Percentiles rank a stretch among this genome's conserved stretches.
These are phyloP conservation scores for Zaprionus obscuricornis DNA, from an alignment of 2,888 invertebrate species.

Conservation along the genomic window DNA sequence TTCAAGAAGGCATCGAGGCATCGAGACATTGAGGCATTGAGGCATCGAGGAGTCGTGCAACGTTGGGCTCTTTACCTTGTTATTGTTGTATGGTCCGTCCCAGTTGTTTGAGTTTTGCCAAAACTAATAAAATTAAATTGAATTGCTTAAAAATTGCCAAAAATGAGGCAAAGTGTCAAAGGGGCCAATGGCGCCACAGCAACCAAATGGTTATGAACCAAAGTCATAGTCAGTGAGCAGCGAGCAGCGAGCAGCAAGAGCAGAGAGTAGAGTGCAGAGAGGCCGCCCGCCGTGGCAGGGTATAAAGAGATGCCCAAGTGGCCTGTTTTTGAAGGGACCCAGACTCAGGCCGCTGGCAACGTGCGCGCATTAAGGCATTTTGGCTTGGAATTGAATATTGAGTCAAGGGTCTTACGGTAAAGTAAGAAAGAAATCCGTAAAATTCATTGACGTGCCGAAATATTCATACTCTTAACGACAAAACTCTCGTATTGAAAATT, in stretches of 20 bases:
- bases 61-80: constrained; percentile 56
- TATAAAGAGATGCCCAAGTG: no score
- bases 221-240: neutral
- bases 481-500: no score
- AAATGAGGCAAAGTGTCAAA: constrained; percentile 77
- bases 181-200: constrained; percentile 39
- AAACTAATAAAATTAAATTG: constrained; percentile 79
- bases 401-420: constrained; percentile 61
- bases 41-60: neutral
- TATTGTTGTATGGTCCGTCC: constrained; percentile 60
- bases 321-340: constrained; percentile 13
- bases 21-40: no score
- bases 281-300: no score
- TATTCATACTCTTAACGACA: constrained; percentile 22
- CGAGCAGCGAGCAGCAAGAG: neutral
- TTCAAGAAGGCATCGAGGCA: no score
- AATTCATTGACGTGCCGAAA: constrained; percentile 28
- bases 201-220: constrained; percentile 61
- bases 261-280: no score
- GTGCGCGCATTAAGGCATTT: constrained; percentile 73
- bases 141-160: constrained; percentile 78
- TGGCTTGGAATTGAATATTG: constrained; percentile 73
- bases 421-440: constrained; percentile 30
- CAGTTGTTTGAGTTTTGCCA: constrained; percentile 79
- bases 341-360: constrained; percentile 46